Percentiles rank a stretch among this genome's conserved stretches.
These are phyloP conservation scores for Chloropsis cyanopogon DNA, from an alignment of 2,113 vertebrate genomes.

Conservation along the genomic window DNA sequence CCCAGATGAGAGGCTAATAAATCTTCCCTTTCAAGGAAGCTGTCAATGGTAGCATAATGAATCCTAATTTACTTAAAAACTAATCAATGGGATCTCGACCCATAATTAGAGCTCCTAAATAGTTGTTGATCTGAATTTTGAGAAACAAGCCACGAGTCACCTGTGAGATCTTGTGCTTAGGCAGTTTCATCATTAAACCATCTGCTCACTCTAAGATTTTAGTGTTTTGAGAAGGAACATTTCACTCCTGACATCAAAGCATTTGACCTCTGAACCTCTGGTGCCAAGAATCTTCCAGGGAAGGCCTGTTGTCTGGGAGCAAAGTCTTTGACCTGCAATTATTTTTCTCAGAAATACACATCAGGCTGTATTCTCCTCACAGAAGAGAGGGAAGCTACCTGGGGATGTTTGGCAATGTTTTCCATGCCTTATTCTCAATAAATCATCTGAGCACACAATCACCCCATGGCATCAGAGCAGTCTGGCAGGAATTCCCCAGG, in stretches of 20 bases:
- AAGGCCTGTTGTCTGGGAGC: background rate
- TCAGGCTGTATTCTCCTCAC: background rate
- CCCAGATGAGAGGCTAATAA: background rate
- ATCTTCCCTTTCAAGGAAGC: background rate
- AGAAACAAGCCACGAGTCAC: slow-evolving; percentile 71
- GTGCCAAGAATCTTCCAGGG: slow-evolving; percentile 29
- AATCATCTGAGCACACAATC: background rate
- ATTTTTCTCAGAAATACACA: background rate
- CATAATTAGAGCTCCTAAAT: background rate
- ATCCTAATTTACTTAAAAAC: background rate
- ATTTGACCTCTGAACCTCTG: slow-evolving; percentile 41
- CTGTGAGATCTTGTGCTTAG: slow-evolving; percentile 39
- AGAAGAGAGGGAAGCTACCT: background rate
- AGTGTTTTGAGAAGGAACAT: slow-evolving; percentile 60
- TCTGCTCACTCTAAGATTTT: slow-evolving; percentile 60
- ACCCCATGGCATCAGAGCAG: background rate
- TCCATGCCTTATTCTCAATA: background rate
- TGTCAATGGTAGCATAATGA: background rate
- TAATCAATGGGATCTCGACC: background rate
- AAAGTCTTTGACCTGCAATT: slow-evolving; percentile 2
- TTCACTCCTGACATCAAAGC: slow-evolving; percentile 74
- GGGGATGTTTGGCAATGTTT: background rate
- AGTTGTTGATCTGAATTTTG: background rate
- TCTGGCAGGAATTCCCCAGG: background rate
- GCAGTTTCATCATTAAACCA: slow-evolving; percentile 40